phyloP scores from a whole-genome alignment of 2,797 vertebrate species.

The Lepus oiostolus region DNA sequence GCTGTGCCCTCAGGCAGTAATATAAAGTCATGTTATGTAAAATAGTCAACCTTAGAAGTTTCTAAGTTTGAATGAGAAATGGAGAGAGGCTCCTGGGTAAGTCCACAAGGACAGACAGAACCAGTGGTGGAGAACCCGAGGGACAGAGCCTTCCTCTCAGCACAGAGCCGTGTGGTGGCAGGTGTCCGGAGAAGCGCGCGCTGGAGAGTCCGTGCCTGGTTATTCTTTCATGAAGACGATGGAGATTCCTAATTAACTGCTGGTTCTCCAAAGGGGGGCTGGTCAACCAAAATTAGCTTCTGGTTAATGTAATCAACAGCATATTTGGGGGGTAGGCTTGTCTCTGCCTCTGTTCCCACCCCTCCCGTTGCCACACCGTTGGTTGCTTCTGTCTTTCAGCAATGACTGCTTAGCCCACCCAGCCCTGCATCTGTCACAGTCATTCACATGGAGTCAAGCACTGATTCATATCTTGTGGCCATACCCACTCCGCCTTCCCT shows the following conservation, averaged over 20 bases:
- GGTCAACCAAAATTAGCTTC: too few relatives aligned
- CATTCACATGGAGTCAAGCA: accelerated
- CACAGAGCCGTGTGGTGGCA: too few relatives aligned
- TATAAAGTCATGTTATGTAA: background rate
- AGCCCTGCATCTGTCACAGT: background rate
- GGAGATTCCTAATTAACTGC: accelerated
- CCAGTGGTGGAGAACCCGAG: accelerated
- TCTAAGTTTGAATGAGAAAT: background rate
- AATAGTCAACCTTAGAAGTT: background rate
- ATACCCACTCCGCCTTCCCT: accelerated
- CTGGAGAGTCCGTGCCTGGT: accelerated
- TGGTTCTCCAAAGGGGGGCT: background rate
- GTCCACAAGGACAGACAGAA: accelerated
- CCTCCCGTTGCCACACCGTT: accelerated
- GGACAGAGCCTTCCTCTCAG: too few relatives aligned
- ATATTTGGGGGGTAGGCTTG: background rate
- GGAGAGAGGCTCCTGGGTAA: too few relatives aligned
- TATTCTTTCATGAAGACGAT: accelerated
- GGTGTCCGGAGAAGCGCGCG: accelerated
- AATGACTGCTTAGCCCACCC: accelerated
- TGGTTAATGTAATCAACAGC: background rate
- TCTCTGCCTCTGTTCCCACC: accelerated
- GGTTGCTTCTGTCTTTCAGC: accelerated
- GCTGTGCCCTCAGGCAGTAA: background rate
- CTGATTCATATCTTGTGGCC: accelerated